Conservation (phyloP, 2,888 invertebrate species). For the Amitus sp. region DNA sequence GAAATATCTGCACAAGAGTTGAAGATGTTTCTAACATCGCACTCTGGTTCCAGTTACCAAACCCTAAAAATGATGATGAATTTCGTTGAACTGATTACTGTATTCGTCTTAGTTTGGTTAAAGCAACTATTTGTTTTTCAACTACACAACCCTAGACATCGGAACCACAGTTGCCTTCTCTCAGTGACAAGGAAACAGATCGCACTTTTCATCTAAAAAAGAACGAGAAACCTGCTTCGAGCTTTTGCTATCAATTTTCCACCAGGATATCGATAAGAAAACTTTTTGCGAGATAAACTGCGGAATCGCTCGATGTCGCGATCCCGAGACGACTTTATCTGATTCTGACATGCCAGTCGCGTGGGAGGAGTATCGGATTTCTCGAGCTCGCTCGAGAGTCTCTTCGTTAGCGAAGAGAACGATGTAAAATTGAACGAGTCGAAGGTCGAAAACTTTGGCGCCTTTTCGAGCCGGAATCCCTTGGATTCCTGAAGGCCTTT, state of each 20-base stretch:
- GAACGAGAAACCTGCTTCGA: background rate
- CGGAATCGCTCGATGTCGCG: conserved; percentile 20
- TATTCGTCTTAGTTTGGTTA: too few species aligned
- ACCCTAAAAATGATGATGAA: too few species aligned
- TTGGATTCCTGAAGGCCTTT: background rate
- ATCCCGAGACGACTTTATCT: conserved; percentile 40
- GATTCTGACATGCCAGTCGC: conserved; percentile 34
- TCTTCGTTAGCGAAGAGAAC: conserved; percentile 1
- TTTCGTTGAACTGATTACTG: too few species aligned
- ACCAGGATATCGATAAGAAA: background rate
- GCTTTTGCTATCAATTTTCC: background rate
- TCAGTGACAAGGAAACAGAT: too few species aligned
- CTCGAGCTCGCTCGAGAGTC: conserved; percentile 41
- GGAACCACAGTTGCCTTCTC: too few species aligned
- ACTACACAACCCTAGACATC: too few species aligned
- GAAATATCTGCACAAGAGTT: too few species aligned
- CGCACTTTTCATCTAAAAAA: too few species aligned
- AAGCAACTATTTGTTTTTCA: too few species aligned
- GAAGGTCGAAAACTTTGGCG: conserved; percentile 23
- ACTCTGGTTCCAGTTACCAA: too few species aligned
- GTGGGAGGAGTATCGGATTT: conserved; percentile 38
- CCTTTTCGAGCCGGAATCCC: background rate
- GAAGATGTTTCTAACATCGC: too few species aligned
- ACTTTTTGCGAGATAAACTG: background rate
- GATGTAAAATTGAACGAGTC: conserved; percentile 9